phyloP scores from a whole-genome alignment of 2,888 invertebrate species.

The Suillia variegata region DNA sequence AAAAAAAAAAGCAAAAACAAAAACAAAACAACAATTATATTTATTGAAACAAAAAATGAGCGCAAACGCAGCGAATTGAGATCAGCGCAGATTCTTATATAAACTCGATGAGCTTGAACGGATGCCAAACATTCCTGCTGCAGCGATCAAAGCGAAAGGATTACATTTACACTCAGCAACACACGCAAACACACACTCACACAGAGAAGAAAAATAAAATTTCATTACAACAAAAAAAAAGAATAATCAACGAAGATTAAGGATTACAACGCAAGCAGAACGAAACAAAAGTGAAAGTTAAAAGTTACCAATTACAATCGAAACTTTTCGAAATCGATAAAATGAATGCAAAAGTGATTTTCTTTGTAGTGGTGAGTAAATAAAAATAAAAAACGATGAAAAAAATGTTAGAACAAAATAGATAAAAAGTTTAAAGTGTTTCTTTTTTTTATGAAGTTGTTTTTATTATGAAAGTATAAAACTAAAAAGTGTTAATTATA shows the following conservation, averaged over 20 bases:
- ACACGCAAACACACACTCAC: background rate
- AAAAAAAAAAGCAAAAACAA: conserved; percentile 22
- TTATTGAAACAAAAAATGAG: conserved; percentile 1
- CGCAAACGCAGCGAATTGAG: conserved; percentile 25
- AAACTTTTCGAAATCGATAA: too few species aligned
- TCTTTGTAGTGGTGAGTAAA: conserved; percentile 53
- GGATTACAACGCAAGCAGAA: background rate
- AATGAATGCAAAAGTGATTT: conserved; percentile 47
- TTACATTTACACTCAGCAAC: conserved; percentile 28
- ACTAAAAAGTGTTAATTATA: too few species aligned
- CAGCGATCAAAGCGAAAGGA: conserved; percentile 54
- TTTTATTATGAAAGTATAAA: too few species aligned
- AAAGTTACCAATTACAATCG: too few species aligned
- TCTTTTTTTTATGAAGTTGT: too few species aligned
- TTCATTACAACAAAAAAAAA: too few species aligned
- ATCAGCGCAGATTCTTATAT: conserved; percentile 39
- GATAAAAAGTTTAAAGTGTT: too few species aligned
- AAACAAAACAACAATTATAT: background rate
- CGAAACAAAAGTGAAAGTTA: conserved; percentile 1
- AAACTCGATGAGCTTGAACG: conserved; percentile 44
- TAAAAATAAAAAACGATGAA: too few species aligned
- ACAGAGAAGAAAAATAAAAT: conserved; percentile 21
- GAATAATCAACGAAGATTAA: too few species aligned
- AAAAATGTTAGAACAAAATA: too few species aligned
- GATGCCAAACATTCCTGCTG: conserved; percentile 57